Evolutionary conservation across 2,113 vertebrate genomes (phyloP).

Genomic region (Hystrix cristata): DNA sequence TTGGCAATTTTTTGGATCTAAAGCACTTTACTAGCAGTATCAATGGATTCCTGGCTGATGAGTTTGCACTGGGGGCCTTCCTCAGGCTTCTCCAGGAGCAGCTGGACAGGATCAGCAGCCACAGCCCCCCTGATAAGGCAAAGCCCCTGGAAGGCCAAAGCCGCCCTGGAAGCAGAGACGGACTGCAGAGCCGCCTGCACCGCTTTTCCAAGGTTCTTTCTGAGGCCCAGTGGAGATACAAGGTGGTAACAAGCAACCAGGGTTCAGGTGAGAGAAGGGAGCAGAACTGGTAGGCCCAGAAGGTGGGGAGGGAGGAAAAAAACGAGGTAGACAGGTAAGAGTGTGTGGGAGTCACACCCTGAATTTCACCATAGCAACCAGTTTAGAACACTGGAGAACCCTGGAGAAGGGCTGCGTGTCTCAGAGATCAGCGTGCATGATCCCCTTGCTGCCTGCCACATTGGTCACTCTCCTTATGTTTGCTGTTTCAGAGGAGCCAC

Average conservation of each 20-base stretch:
- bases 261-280: slow-evolving; percentile 87
- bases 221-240: slow-evolving; percentile 97
- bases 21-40: slow-evolving; percentile 90
- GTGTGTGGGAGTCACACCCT: not conserved
- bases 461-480: not conserved
- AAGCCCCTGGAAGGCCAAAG: slow-evolving; percentile 89
- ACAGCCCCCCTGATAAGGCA: slow-evolving; percentile 82
- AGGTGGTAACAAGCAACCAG: slow-evolving; percentile 94
- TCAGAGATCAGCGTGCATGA: not conserved
- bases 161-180: slow-evolving; percentile 89
- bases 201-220: slow-evolving; percentile 95
- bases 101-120: slow-evolving; percentile 90
- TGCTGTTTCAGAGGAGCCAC: slow-evolving; percentile 86
- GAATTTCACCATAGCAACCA: not conserved
- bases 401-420: not conserved
- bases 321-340: not conserved
- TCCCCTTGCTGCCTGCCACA: not conserved
- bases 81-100: slow-evolving; percentile 93
- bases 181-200: slow-evolving; percentile 90
- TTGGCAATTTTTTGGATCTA: slow-evolving; percentile 88
- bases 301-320: not conserved
- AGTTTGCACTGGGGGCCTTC: slow-evolving; percentile 91
- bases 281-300: not conserved
- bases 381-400: not conserved
- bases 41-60: slow-evolving; percentile 93